These are phyloP conservation scores for Arion vulgaris DNA, from an alignment of 1,140 invertebrate species.

Conservation along the genomic window DNA sequence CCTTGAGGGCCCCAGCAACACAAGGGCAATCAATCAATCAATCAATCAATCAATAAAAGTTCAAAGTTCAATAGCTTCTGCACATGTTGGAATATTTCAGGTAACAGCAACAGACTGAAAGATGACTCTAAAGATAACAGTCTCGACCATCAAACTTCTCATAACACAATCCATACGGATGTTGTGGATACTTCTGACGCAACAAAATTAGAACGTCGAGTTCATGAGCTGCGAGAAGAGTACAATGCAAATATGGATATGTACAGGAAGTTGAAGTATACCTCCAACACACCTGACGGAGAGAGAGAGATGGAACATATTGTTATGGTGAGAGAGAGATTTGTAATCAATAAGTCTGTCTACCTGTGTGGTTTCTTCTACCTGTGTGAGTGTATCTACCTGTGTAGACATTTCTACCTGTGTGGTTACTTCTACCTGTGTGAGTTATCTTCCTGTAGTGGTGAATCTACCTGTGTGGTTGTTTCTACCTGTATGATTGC, in stretches of 20 bases:
- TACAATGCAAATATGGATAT: conserved; percentile 66
- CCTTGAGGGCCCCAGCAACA: too few relatives aligned
- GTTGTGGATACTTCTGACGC: conserved; percentile 46
- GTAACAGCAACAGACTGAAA: background rate
- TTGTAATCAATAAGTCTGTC: too few relatives aligned
- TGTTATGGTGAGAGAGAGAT: conserved; percentile 61
- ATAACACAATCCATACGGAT: conserved; percentile 40
- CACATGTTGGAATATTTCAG: background rate
- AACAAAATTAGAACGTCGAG: conserved; percentile 51
- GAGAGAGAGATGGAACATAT: conserved; percentile 67
- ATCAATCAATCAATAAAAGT: too few relatives aligned
- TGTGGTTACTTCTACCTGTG: too few relatives aligned
- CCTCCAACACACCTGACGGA: conserved; percentile 61
- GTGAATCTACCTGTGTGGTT: too few relatives aligned
- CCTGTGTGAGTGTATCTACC: background rate
- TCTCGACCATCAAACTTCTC: background rate
- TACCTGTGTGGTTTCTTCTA: background rate
- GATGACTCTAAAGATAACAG: background rate
- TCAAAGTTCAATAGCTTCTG: too few relatives aligned
- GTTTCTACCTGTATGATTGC: too few relatives aligned
- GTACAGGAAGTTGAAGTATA: conserved; percentile 65
- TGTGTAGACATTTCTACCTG: background rate
- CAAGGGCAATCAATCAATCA: too few relatives aligned
- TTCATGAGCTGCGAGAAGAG: conserved; percentile 60
- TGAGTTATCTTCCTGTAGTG: too few relatives aligned